A percentile compares a stretch with the other conserved stretches of the same genome.
Conservation (phyloP, 2,113 vertebrate genomes). For the Heteronetta atricapilla region DNA sequence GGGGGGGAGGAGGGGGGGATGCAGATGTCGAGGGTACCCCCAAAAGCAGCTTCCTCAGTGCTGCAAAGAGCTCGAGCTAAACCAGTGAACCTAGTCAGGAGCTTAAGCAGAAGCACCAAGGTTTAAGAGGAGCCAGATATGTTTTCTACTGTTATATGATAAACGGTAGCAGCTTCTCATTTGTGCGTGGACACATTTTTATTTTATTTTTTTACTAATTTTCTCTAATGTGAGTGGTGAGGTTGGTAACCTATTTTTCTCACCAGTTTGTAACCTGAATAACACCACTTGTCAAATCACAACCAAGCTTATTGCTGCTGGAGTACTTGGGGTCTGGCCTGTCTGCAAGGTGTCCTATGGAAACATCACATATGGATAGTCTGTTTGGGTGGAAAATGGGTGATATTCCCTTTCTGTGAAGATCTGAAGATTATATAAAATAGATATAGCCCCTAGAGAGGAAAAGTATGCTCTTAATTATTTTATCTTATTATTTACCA, state of each 20-base stretch:
- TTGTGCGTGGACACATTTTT: too few relatives aligned
- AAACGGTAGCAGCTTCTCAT: not conserved
- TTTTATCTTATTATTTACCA: not conserved
- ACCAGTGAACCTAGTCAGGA: not conserved
- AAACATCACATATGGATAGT: too few relatives aligned
- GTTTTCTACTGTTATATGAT: not conserved
- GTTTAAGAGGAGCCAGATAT: not conserved
- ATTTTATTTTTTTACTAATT: not conserved
- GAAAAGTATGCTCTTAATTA: not conserved
- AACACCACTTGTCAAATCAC: not conserved
- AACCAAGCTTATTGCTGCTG: not conserved
- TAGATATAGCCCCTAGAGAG: not conserved
- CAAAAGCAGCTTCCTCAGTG: not conserved
- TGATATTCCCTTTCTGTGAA: not conserved
- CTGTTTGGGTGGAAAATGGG: too few relatives aligned
- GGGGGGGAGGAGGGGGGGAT: too few relatives aligned
- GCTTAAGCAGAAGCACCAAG: not conserved
- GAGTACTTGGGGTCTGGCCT: fast-evolving
- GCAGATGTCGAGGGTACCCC: not conserved
- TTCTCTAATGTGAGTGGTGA: not conserved
- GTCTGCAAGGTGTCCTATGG: fast-evolving
- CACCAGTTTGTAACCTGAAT: not conserved
- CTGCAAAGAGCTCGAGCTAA: not conserved
- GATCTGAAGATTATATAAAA: not conserved
- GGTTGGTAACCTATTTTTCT: not conserved